phyloP scores from a whole-genome alignment of 2,113 vertebrate genomes.

The Damaliscus lunatus region DNA sequence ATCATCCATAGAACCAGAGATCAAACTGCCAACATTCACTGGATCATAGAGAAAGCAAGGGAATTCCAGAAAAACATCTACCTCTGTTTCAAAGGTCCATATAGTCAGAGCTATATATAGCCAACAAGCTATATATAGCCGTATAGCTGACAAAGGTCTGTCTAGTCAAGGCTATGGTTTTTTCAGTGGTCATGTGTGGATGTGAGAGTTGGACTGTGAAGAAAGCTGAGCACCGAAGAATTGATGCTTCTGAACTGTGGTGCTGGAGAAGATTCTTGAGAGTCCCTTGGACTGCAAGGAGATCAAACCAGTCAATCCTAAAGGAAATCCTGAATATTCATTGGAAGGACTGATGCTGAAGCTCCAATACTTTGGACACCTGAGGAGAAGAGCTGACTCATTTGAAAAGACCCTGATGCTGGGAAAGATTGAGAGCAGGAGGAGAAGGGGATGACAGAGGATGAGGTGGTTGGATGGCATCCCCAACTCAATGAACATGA shows the following conservation, averaged over 20 bases:
- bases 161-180: background rate
- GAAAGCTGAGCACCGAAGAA: background rate
- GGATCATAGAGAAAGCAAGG: background rate
- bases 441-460: background rate
- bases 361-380: background rate
- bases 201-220: background rate
- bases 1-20: background rate
- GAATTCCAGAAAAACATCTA: background rate
- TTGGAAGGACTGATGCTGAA: background rate
- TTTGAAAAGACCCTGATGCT: background rate
- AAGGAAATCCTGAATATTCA: background rate
- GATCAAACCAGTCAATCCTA: background rate
- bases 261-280: background rate
- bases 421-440: background rate
- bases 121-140: background rate
- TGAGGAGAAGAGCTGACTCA: background rate
- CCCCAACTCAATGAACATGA: background rate
- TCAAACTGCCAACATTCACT: background rate
- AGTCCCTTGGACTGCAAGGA: background rate
- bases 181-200: background rate
- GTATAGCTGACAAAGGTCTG: background rate
- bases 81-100: background rate
- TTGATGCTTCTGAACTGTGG: background rate
- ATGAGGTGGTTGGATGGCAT: background rate
- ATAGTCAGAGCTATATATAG: background rate